phyloP scores from a whole-genome alignment of 2,797 vertebrate genomes.

The Myotis planiceps region DNA sequence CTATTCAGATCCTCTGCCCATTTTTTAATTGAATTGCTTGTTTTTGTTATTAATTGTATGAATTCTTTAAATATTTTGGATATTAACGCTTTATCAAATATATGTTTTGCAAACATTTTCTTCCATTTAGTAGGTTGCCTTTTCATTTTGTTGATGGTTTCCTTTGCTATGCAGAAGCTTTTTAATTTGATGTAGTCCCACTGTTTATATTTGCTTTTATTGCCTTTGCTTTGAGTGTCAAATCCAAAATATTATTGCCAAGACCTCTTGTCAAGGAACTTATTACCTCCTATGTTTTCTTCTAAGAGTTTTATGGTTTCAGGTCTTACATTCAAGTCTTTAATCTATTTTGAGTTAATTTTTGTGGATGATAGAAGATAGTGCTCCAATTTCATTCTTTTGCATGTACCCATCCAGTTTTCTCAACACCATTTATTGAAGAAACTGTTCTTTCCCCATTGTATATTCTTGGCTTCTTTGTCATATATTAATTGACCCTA shows the following conservation, averaged over 20 bases:
- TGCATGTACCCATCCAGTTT: not conserved
- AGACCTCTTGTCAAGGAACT: not conserved
- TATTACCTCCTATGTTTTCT: not conserved
- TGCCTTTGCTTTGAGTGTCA: not conserved
- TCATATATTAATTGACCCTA: not conserved
- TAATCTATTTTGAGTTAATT: not conserved
- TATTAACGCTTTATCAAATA: not conserved
- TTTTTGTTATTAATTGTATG: not conserved
- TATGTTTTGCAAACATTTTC: not conserved
- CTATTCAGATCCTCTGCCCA: not conserved
- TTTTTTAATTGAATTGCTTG: not conserved
- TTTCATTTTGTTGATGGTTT: not conserved
- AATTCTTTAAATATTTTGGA: not conserved
- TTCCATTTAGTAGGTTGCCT: not conserved
- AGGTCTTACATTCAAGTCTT: not conserved
- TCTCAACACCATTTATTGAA: not conserved
- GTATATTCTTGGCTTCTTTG: not conserved
- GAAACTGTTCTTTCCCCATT: not conserved
- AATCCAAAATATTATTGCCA: not conserved
- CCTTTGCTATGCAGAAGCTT: not conserved
- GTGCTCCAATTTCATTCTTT: not conserved
- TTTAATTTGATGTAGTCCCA: not conserved
- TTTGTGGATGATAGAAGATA: not conserved
- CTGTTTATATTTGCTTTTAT: not conserved
- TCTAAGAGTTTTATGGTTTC: not conserved